These are phyloP conservation scores for Narcine bancroftii DNA, from an alignment of 2,113 vertebrate genomes.

Conservation along the genomic window DNA sequence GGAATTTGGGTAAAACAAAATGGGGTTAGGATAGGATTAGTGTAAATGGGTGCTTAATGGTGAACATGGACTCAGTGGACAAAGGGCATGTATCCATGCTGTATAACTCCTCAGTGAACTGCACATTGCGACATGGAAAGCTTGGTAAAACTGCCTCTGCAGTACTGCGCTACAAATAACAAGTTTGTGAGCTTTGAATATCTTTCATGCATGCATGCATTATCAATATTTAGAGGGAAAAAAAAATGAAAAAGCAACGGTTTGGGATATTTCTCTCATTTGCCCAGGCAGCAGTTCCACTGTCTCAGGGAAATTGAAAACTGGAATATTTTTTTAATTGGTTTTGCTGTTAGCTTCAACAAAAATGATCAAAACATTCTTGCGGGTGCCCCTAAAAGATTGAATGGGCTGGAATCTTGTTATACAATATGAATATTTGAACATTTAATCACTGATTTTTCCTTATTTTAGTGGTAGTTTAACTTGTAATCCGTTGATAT, in stretches of 20 bases:
- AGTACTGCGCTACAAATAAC: neutral
- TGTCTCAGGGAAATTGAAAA: neutral
- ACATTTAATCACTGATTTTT: neutral
- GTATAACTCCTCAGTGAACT: too few species aligned
- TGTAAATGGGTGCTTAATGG: too few species aligned
- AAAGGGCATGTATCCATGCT: too few species aligned
- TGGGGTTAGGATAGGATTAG: too few species aligned
- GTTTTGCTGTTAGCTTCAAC: neutral
- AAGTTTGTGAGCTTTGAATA: neutral
- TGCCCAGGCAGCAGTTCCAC: neutral
- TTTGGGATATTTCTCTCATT: neutral
- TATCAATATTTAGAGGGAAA: too few species aligned
- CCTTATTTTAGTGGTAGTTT: conserved; percentile 8
- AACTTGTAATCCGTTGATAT: neutral
- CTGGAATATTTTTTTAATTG: neutral
- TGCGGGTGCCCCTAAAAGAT: too few species aligned
- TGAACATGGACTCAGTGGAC: too few species aligned
- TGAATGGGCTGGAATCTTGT: neutral
- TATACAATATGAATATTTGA: neutral
- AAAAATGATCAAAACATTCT: conserved; percentile 1
- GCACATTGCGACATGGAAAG: too few species aligned
- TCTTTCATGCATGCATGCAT: too few species aligned
- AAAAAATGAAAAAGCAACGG: neutral
- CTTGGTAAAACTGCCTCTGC: neutral
- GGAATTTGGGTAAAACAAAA: too few species aligned